A percentile compares a stretch with the other conserved stretches of the same genome.
Evolutionary conservation across 2,888 invertebrate species (phyloP).

Genomic region (Poecilus cupreus): DNA sequence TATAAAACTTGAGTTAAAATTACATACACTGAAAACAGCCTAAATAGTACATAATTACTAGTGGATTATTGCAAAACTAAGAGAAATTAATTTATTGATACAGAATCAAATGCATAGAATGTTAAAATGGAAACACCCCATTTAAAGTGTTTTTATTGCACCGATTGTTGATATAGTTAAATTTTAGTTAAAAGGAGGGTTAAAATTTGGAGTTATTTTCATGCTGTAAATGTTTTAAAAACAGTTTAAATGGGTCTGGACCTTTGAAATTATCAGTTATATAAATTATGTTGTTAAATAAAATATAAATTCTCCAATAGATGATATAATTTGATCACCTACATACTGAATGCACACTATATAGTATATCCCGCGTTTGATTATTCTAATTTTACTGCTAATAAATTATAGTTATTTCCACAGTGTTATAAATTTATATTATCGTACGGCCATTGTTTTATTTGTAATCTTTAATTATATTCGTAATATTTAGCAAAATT

Average conservation of each 20-base stretch:
- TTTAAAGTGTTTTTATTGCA: slow-evolving; percentile 8
- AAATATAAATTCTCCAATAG: slow-evolving; percentile 32
- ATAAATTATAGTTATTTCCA: slow-evolving; percentile 40
- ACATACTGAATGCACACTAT: slow-evolving; percentile 42
- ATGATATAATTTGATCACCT: slow-evolving; percentile 32
- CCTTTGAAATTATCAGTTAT: not conserved
- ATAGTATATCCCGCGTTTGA: slow-evolving; percentile 43
- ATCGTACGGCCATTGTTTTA: slow-evolving; percentile 13
- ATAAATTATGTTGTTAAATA: slow-evolving; percentile 12
- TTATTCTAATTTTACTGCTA: slow-evolving; percentile 39
- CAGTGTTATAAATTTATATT: slow-evolving; percentile 19
- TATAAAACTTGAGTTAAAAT: slow-evolving; percentile 31
- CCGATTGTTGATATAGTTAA: not conserved
- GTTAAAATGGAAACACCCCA: not conserved
- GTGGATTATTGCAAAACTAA: slow-evolving; percentile 45
- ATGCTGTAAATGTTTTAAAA: not conserved
- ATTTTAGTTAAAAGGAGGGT: not conserved
- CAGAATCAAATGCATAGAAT: slow-evolving; percentile 15
- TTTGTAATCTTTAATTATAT: not conserved
- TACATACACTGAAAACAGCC: slow-evolving; percentile 43
- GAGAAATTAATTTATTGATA: slow-evolving; percentile 28
- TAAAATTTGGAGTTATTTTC: slow-evolving; percentile 13
- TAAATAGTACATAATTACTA: slow-evolving; percentile 20
- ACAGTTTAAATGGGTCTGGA: not conserved
- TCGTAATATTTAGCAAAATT: slow-evolving; percentile 24